Evolutionary conservation across 2,888 invertebrate genomes (phyloP), one percentile per base, ranked within the genome.

Genomic region (Lochmaea capreae): DNA sequence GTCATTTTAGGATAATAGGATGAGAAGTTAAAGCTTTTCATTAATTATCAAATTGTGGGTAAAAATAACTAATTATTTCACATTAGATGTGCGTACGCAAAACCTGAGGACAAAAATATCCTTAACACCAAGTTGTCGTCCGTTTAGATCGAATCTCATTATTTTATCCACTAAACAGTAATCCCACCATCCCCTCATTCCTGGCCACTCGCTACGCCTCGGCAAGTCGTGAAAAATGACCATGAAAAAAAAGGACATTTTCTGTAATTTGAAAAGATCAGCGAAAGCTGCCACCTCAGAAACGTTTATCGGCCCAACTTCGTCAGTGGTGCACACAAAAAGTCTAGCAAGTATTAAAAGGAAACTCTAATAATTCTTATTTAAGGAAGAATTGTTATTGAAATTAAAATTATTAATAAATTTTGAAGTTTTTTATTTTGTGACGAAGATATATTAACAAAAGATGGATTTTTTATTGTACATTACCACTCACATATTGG

Each of bases 181-280:
- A 3, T 8, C 18, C 58, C 5, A 46, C 59, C 59, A 49, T 18
- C 16, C 61, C 52, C 65, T 12, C 9, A 46, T 65, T 14, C 66
- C 66, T 9, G 33, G 9, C 54, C 33, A 26, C 26, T n/a, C 46
- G 57, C n/a, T 61, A 14, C 43, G 39, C 42, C 46, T n/a, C 26
- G 46, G 59, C 46, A 49, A 46, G 52, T 69, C 63, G 68, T 68
- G 73, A 75, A 74, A 74, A 76, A 74, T 74, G 74, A 74, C 74
- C 72, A 54, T 69, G 69, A 33, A 49, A 72, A 75, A n/a, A 75
- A 70, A 70, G 65, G 65, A 71, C 72, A 72, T 72, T 72, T 71
- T 67, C 68, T 65, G 70, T 73, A 76, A 77, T 77, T 74, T 66
- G 73, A 74, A 76, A 72, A 77, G 77, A 75, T 75, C 77, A 69